A percentile compares a stretch with the other conserved stretches of the same genome.
Evolutionary conservation across 2,888 invertebrate genomes (phyloP).

Genomic region (Acanthosepion pharaonis): DNA sequence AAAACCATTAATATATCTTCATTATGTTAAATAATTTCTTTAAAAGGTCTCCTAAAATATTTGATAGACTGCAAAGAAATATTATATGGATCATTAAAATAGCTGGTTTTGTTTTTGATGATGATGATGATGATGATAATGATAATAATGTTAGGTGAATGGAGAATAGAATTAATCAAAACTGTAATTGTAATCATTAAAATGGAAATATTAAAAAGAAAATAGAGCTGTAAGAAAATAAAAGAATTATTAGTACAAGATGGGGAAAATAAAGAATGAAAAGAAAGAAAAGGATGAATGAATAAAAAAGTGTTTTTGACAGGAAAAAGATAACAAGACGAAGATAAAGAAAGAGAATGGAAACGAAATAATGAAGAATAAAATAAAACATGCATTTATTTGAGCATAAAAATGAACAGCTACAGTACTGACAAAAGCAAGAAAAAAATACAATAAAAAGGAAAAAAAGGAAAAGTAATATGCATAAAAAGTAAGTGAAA

Average conservation of each 20-base stretch:
- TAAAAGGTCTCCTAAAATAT: too few relatives aligned
- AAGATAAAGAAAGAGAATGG: too few relatives aligned
- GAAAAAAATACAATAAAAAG: not conserved
- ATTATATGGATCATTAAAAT: too few relatives aligned
- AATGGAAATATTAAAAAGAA: not conserved
- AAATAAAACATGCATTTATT: too few relatives aligned
- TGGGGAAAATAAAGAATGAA: too few relatives aligned
- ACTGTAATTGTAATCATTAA: not conserved
- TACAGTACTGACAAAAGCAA: not conserved
- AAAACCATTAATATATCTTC: too few relatives aligned
- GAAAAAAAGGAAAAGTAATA: not conserved
- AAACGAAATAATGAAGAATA: not conserved
- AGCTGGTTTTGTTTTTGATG: too few relatives aligned
- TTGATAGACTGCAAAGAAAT: too few relatives aligned
- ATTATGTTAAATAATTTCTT: too few relatives aligned
- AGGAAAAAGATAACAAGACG: not conserved
- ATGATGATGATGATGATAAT: not conserved
- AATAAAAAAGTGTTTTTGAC: too few relatives aligned
- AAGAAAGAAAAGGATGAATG: too few relatives aligned
- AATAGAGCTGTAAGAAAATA: not conserved
- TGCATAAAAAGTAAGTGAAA: not conserved
- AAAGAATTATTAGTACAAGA: too few relatives aligned
- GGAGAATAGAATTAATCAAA: not conserved
- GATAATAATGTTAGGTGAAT: not conserved
- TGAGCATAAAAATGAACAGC: not conserved